Base-by-base conservation (phyloP, 2,797 vertebrate species). In the Emydoidea blandingii region DNA sequence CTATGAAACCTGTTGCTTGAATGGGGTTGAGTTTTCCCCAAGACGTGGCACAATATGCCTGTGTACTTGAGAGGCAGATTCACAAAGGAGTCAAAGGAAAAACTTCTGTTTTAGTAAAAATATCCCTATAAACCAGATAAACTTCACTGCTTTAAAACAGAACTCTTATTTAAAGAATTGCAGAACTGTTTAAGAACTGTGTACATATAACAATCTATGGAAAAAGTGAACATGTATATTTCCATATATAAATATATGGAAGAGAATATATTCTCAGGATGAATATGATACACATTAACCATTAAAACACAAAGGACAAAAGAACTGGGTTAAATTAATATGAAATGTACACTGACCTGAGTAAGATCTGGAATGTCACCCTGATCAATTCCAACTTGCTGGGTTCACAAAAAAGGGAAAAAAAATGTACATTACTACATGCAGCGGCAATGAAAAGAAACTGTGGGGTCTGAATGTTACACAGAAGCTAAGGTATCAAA, bases 331-430 rank as follows among this genome's bases (percentile, higher is more conserved):
- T 97, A 97, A 98, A 98, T 98, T 97, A 97, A 97, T 96, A 98
- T 97, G 97, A 98, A 96, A 98, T 97, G 98, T 96, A 98, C 98
- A 99, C 99, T 99, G 98, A 99, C 99, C 99, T 99, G 99, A 98
- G 98, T 99, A 98, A 99, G 98, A 99, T 99, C 98, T 96, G 99
- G 99, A 99, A 99, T 99, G 98, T 99, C 98, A 98, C 99, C 99
- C 98, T 99, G 99, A 99, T 99, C 99, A 98, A 99, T 99, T 98
- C 99, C 99, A 98, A 99, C 99, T 99, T 99, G 99, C 99, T 99
- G 98, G 98, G 98, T 98, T 99, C 98, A 98, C 97, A 99, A 98
- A 98, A 99, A 98, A 94, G 87, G 85, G 97, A 91, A 94, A 93
- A 53, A 82, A 86, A 95, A 80, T 82, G 62, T 74, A 96, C 31